Percentiles rank a stretch among this genome's conserved stretches.
phyloP scores from a whole-genome alignment of 2,888 invertebrate species.

The Papilio elwesi region DNA sequence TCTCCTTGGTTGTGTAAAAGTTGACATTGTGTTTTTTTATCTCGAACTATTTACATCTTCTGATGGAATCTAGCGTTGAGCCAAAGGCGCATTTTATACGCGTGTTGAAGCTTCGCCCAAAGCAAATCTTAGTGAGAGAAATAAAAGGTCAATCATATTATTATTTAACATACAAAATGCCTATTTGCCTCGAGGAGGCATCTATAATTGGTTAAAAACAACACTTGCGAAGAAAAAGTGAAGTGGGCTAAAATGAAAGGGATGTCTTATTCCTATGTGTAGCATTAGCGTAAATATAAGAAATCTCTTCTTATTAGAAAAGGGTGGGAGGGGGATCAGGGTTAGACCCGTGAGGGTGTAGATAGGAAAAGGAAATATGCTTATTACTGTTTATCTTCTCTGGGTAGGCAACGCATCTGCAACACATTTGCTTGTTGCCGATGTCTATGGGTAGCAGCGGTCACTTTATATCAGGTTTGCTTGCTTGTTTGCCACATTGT shows the following conservation, averaged over 20 bases:
- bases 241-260: too few species aligned
- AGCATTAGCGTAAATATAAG: too few species aligned
- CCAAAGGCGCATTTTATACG: conserved; percentile 49
- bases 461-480: neutral
- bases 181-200: neutral
- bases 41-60: conserved; percentile 43
- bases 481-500: neutral
- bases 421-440: too few species aligned
- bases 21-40: conserved; percentile 34
- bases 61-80: conserved; percentile 55
- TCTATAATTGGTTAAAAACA: neutral
- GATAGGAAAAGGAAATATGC: too few species aligned
- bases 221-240: neutral
- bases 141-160: neutral
- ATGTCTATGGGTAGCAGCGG: too few species aligned
- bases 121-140: conserved; percentile 54
- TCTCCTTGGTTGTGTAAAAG: conserved; percentile 36
- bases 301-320: too few species aligned
- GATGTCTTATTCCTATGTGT: too few species aligned
- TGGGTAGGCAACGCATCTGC: too few species aligned
- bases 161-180: neutral
- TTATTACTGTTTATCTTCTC: too few species aligned
- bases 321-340: too few species aligned
- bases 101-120: conserved; percentile 59
- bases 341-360: too few species aligned